These are phyloP conservation scores for Typhlichthys subterraneus DNA, from an alignment of 2,797 vertebrate genomes.

Conservation along the genomic window DNA sequence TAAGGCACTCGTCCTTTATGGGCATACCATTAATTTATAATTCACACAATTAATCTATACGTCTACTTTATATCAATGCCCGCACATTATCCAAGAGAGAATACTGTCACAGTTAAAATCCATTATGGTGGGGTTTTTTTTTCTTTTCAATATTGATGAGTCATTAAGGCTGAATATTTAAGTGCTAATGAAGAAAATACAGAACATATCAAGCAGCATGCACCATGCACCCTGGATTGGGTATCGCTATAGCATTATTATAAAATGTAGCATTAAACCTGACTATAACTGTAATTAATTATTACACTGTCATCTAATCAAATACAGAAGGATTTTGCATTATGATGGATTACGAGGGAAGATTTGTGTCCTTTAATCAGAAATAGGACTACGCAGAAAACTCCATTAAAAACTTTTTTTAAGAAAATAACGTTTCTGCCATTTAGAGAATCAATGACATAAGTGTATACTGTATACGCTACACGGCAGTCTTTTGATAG, in stretches of 20 bases:
- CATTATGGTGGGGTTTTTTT: conserved; percentile 10
- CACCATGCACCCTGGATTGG: too few relatives aligned
- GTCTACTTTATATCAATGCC: conserved; percentile 6
- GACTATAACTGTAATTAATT: too few relatives aligned
- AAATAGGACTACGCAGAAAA: background rate
- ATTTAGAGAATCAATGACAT: background rate
- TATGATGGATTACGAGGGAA: too few relatives aligned
- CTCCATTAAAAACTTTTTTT: conserved; percentile 19
- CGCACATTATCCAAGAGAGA: background rate
- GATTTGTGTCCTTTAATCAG: background rate
- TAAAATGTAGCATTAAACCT: too few relatives aligned
- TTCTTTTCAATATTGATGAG: background rate
- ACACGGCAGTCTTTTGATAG: conserved; percentile 18
- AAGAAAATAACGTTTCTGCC: conserved; percentile 21
- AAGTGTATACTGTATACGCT: background rate
- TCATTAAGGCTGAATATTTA: conserved; percentile 17
- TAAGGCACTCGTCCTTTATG: conserved; percentile 55
- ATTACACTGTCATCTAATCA: background rate
- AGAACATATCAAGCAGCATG: background rate
- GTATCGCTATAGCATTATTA: too few relatives aligned
- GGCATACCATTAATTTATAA: conserved; percentile 52
- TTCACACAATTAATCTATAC: conserved; percentile 36
- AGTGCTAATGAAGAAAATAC: background rate
- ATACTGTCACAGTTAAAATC: conserved; percentile 37
- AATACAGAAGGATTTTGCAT: too few relatives aligned